Evolutionary conservation across 2,113 vertebrate genomes (phyloP), one percentile per base, ranked within the genome.

Genomic region (Albula goreensis): DNA sequence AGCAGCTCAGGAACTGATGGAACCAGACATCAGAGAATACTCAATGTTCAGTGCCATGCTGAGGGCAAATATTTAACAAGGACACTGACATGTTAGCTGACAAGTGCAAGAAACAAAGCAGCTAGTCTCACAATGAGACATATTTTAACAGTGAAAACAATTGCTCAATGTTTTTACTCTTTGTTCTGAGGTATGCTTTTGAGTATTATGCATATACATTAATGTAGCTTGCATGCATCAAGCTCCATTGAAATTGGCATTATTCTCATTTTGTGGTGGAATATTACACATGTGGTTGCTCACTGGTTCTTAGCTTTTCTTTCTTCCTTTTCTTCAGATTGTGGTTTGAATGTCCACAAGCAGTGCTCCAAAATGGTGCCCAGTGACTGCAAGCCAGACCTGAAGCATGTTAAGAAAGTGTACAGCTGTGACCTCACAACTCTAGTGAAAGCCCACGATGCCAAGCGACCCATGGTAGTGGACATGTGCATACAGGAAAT

Each of bases 401-500:
- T 97, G 93, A 97, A 96, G 89, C 96, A 97, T 2, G 96, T 97
- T 86, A 97, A 96, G 86, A 96, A 96, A 90, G 95, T 96, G 53
- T 96, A 99, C 95, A 99, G 98, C 94, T 99, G 98, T 87, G 98
- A 99, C 94, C 97, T 99, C 48, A 99, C 98, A 4, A 99, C 98
- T 0, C 96, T 99, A 70, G 98, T 99, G 87, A 99, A 98, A 94
- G 98, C 98, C 60, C 98, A 97, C 92, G 97, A 97, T 92, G 94
- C 97, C 1, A 99, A 98, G 88, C 89, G 98, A 87, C 98, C 98
- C 10, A 99, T 99, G 98, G 98, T 99, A 85, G 98, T 99, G 19
- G 98, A 99, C 92, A 99, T 99, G 98, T 99, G 98, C 95, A 98
- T 99, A 92, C 96, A 98, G 91, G 98, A 99, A 88, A 97, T 99